Percentiles rank a stretch among this genome's conserved stretches.
Evolutionary conservation across 2,888 invertebrate genomes (phyloP).

Genomic region (Ametastegia equiseti): DNA sequence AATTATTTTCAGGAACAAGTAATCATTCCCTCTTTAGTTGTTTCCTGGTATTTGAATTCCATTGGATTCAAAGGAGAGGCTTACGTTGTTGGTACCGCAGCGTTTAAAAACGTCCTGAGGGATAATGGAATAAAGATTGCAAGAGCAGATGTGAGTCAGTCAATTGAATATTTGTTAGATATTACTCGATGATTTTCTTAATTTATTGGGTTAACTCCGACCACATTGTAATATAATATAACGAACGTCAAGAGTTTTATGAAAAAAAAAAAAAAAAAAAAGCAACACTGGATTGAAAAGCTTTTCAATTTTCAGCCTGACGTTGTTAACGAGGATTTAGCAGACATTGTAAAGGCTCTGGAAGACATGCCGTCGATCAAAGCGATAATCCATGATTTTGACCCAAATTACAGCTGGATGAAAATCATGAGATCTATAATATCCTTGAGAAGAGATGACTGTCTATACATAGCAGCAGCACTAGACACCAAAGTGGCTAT

Average conservation of each 20-base stretch:
- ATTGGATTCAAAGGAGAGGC: slow-evolving; percentile 77
- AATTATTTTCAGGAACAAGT: slow-evolving; percentile 73
- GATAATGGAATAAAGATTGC: slow-evolving; percentile 76
- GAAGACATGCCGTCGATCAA: slow-evolving; percentile 71
- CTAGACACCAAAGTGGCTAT: slow-evolving; percentile 76
- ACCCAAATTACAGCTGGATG: slow-evolving; percentile 77
- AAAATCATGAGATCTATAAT: slow-evolving; percentile 77
- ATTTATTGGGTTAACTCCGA: background rate
- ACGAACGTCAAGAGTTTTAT: too few species aligned
- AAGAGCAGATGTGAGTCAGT: slow-evolving; percentile 58
- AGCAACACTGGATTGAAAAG: background rate
- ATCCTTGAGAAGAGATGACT: slow-evolving; percentile 77
- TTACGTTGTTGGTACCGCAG: slow-evolving; percentile 75
- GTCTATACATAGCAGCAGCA: slow-evolving; percentile 77
- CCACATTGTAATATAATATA: too few species aligned
- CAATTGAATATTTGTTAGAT: background rate
- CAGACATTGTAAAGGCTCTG: slow-evolving; percentile 44
- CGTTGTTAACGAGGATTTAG: slow-evolving; percentile 42
- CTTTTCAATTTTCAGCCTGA: slow-evolving; percentile 54
- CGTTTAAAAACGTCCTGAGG: slow-evolving; percentile 73
- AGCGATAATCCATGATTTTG: slow-evolving; percentile 80
- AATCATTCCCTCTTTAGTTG: slow-evolving; percentile 77
- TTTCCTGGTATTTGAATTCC: slow-evolving; percentile 78
- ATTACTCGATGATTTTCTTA: background rate
- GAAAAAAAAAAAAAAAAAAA: too few species aligned